Conservation (phyloP, 2,113 vertebrate species). For the Stigmatopora argus region DNA sequence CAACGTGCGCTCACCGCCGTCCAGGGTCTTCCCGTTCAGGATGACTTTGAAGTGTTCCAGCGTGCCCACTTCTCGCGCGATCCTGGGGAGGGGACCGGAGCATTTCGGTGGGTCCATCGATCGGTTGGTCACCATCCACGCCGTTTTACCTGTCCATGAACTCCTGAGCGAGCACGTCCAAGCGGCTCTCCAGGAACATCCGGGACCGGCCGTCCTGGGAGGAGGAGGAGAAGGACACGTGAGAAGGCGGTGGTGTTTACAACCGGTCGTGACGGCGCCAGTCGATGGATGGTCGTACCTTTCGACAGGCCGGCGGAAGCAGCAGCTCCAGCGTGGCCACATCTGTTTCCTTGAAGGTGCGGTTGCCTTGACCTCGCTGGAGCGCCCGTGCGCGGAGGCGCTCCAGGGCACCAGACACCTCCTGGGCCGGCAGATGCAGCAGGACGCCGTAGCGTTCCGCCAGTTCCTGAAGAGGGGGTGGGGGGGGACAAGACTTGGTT, state of each 20-base stretch:
- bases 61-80: conserved; percentile 42
- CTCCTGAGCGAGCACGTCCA: conserved; percentile 79
- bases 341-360: conserved; percentile 76
- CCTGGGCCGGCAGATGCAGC: conserved; percentile 61
- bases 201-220: conserved; percentile 66
- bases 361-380: conserved; percentile 78
- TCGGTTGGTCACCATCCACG: background rate
- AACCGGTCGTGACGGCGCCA: too few species aligned
- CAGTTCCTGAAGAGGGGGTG: conserved; percentile 70
- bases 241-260: too few species aligned
- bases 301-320: conserved; percentile 64
- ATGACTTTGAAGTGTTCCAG: conserved; percentile 66
- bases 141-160: conserved; percentile 73
- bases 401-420: conserved; percentile 78
- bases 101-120: too few species aligned
- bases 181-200: conserved; percentile 73
- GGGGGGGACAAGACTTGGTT: too few species aligned
- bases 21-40: conserved; percentile 61
- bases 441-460: conserved; percentile 74
- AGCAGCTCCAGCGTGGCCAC: conserved; percentile 84
- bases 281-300: conserved; percentile 23
- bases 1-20: conserved; percentile 41
- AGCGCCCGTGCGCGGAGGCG: conserved; percentile 79
- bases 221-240: too few species aligned
- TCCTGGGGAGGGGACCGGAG: conserved; percentile 42